A percentile compares a stretch with the other conserved stretches of the same genome.
These are phyloP conservation scores for Barnardius zonarius DNA, from an alignment of 2,113 vertebrate species.

Conservation along the genomic window DNA sequence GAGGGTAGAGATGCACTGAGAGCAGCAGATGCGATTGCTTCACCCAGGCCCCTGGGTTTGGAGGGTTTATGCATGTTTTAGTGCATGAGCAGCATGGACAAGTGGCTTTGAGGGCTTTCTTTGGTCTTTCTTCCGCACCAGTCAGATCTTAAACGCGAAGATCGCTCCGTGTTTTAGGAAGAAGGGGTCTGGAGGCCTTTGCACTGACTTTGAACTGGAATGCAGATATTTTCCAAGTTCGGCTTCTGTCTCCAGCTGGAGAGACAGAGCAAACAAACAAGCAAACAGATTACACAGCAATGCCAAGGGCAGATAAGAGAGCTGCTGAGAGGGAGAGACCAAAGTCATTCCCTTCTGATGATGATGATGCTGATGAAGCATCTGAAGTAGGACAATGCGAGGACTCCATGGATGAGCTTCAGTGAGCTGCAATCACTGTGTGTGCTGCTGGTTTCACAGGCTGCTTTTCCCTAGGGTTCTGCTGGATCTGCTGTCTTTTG, in stretches of 20 bases:
- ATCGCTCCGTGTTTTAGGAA: not conserved
- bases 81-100: accelerated
- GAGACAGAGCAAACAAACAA: not conserved
- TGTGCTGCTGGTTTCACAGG: not conserved
- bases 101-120: not conserved
- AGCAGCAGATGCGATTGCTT: not conserved
- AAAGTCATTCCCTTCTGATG: not conserved
- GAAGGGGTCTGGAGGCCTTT: not conserved
- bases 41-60: accelerated
- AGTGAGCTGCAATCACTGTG: not conserved
- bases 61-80: accelerated
- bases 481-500: not conserved
- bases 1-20: not conserved
- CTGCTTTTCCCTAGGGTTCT: not conserved
- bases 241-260: not conserved
- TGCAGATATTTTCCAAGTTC: not conserved
- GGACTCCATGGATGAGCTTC: not conserved
- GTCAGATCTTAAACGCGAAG: not conserved
- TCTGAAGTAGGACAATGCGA: not conserved
- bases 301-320: not conserved
- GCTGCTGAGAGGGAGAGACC: not conserved
- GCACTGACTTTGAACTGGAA: not conserved
- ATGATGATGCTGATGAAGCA: not conserved
- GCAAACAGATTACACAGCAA: not conserved
- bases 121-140: not conserved